phyloP scores from a whole-genome alignment of 2,888 invertebrate species.

The Drosophila koepferae region DNA sequence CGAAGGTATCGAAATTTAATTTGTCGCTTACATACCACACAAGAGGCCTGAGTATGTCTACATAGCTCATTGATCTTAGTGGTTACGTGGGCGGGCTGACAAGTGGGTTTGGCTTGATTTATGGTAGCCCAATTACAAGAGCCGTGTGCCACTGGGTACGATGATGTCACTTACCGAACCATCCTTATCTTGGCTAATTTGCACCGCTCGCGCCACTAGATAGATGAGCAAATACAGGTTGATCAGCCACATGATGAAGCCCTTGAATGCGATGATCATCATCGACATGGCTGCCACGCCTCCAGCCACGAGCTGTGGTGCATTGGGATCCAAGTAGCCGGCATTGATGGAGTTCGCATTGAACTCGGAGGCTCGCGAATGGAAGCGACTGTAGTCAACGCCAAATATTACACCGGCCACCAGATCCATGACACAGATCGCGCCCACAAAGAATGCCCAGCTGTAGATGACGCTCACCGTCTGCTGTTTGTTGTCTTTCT shows the following conservation, averaged over 20 bases:
- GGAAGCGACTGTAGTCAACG: conserved; percentile 81
- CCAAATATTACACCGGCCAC: conserved; percentile 83
- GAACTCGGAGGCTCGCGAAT: conserved; percentile 52
- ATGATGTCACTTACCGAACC: conserved; percentile 72
- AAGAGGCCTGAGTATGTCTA: conserved; percentile 3
- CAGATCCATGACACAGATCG: conserved; percentile 82
- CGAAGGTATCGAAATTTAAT: conserved; percentile 25
- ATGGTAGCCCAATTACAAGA: conserved; percentile 29
- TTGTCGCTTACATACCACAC: conserved; percentile 29
- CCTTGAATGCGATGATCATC: conserved; percentile 85
- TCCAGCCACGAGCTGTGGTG: conserved; percentile 74
- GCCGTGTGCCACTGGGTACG: neutral
- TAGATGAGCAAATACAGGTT: conserved; percentile 82
- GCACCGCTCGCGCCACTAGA: conserved; percentile 62
- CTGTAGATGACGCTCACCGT: conserved; percentile 71
- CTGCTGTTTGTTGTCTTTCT: conserved; percentile 64
- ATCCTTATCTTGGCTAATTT: conserved; percentile 68
- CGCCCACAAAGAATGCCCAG: conserved; percentile 80
- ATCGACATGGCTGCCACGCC: conserved; percentile 82
- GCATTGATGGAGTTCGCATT: conserved; percentile 63
- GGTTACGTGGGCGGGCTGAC: neutral
- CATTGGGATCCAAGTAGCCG: conserved; percentile 58
- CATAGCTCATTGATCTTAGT: conserved; percentile 51
- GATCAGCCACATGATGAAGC: conserved; percentile 85
- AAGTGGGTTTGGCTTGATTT: neutral